Percentiles rank a stretch among this genome's conserved stretches.
phyloP scores from a whole-genome alignment of 1,140 invertebrate species.

The Druon quercuslanigerum region DNA sequence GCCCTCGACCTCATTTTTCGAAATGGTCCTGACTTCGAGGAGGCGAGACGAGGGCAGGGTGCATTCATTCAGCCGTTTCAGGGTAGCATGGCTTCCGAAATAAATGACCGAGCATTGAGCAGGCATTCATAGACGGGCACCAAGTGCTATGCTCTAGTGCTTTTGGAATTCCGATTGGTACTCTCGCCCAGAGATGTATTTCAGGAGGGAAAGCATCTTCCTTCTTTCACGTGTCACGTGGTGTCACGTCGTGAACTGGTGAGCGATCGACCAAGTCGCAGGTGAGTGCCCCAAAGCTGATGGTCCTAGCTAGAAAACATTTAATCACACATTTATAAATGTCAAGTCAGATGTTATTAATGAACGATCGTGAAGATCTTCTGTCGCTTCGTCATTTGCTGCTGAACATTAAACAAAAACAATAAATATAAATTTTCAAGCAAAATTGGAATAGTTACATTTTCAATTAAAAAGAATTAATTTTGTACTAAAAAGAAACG shows the following conservation, averaged over 20 bases:
- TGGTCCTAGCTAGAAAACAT: slow-evolving; percentile 56
- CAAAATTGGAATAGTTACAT: too few species aligned
- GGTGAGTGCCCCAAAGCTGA: slow-evolving; percentile 52
- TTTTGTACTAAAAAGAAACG: too few species aligned
- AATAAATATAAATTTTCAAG: too few species aligned
- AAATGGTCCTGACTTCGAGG: slow-evolving; percentile 46
- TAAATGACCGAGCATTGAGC: slow-evolving; percentile 63
- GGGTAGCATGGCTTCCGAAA: slow-evolving; percentile 52
- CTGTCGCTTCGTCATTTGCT: not conserved
- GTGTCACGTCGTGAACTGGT: slow-evolving; percentile 27
- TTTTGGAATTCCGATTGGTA: slow-evolving; percentile 60
- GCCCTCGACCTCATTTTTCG: slow-evolving; percentile 55
- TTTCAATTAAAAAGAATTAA: too few species aligned
- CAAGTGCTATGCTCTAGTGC: slow-evolving; percentile 58
- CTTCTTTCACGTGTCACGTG: slow-evolving; percentile 63
- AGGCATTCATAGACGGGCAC: slow-evolving; percentile 57
- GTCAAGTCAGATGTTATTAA: slow-evolving; percentile 67
- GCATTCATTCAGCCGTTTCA: slow-evolving; percentile 52
- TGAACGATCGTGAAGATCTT: slow-evolving; percentile 51
- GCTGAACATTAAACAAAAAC: too few species aligned
- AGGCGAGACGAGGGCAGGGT: slow-evolving; percentile 36
- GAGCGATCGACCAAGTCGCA: slow-evolving; percentile 65
- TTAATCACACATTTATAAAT: slow-evolving; percentile 63
- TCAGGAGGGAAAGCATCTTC: slow-evolving; percentile 46
- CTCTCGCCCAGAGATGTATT: slow-evolving; percentile 31